These are phyloP conservation scores for Vesta saturnalis DNA, from an alignment of 2,888 invertebrate genomes.

Conservation along the genomic window DNA sequence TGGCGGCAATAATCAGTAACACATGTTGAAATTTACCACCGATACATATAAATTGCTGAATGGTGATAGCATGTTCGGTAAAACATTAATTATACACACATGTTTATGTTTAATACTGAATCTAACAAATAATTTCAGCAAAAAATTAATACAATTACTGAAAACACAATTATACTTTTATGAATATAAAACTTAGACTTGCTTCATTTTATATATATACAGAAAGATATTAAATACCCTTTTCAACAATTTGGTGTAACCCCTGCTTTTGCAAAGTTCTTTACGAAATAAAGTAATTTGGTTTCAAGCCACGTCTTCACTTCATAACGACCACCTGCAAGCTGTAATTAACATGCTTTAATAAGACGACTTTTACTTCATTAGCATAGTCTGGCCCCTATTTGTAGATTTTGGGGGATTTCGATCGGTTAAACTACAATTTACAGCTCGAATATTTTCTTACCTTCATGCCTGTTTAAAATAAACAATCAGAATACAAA, in stretches of 20 bases:
- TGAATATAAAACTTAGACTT: conserved; percentile 17
- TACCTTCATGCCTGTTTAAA: background rate
- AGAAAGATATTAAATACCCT: conserved; percentile 25
- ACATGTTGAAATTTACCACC: background rate
- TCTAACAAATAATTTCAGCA: background rate
- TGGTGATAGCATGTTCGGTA: too few relatives aligned
- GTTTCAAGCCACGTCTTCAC: conserved; percentile 47
- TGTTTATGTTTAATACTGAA: background rate
- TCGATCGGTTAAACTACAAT: conserved; percentile 17
- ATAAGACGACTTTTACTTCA: conserved; percentile 43
- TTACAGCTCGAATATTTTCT: background rate
- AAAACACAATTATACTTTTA: conserved; percentile 14
- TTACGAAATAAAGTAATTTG: conserved; percentile 41
- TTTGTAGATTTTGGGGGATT: conserved; percentile 29
- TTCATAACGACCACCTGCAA: conserved; percentile 47
- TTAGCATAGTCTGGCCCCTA: conserved; percentile 37
- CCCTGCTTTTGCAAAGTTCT: conserved; percentile 27
- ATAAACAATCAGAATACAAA: background rate
- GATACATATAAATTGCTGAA: too few relatives aligned
- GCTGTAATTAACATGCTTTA: conserved; percentile 46
- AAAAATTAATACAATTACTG: background rate
- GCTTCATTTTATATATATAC: conserved; percentile 27
- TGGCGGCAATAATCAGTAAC: conserved; percentile 15
- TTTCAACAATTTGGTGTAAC: conserved; percentile 29
- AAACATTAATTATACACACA: background rate